These are phyloP conservation scores for Potorous gilbertii DNA, from an alignment of 2,797 vertebrate species.

Conservation along the genomic window DNA sequence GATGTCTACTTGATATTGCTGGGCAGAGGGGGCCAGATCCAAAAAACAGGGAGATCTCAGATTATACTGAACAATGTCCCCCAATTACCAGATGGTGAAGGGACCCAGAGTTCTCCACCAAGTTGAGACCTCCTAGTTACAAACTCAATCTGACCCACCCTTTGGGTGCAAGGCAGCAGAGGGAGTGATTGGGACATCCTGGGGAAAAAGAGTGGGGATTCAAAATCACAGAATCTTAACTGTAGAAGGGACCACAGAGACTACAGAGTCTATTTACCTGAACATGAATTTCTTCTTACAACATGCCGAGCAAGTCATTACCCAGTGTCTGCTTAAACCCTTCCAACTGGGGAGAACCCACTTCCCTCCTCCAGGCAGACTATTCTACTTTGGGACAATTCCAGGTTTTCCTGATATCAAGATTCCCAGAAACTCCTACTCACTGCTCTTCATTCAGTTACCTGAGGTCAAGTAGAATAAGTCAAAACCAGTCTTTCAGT, in stretches of 20 bases:
- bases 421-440: neutral
- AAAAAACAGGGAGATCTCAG: neutral
- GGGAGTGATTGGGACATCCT: neutral
- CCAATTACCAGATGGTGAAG: conserved; percentile 3
- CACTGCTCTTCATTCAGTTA: neutral
- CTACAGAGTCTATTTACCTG: neutral
- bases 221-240: neutral
- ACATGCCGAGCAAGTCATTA: neutral
- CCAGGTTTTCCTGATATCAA: neutral
- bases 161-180: neutral
- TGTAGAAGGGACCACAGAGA: neutral
- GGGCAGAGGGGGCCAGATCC: neutral
- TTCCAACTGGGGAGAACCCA: neutral
- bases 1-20: neutral
- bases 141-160: neutral
- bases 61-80: neutral
- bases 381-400: neutral
- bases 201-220: neutral
- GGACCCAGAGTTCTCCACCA: neutral
- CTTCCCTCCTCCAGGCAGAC: neutral
- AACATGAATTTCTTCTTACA: neutral
- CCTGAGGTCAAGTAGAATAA: neutral
- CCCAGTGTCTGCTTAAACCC: neutral
- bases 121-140: neutral
- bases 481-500: neutral